Percentiles rank a stretch among this genome's conserved stretches.
Evolutionary conservation across 1,140 invertebrate genomes (phyloP).

Genomic region (Campodea augens): DNA sequence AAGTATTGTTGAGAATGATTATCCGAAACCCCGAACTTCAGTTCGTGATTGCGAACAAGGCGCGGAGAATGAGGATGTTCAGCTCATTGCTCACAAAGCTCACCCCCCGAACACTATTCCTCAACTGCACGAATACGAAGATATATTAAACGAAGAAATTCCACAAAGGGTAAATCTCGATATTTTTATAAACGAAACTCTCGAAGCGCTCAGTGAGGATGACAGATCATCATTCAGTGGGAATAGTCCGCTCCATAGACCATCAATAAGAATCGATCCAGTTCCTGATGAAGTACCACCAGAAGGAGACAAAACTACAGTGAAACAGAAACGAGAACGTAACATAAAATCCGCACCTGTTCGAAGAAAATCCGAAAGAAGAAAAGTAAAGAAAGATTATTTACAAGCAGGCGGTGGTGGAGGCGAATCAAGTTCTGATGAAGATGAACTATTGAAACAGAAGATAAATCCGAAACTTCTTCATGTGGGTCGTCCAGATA

Average conservation of each 20-base stretch:
- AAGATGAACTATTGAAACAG: background rate
- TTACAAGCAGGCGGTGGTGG: background rate
- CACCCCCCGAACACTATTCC: background rate
- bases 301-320: background rate
- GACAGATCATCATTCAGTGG: background rate
- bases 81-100: background rate
- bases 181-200: background rate
- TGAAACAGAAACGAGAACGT: background rate
- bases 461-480: background rate
- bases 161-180: background rate
- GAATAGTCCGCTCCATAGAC: background rate
- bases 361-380: background rate
- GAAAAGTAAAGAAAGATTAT: background rate
- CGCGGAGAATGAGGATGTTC: background rate
- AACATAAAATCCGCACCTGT: background rate
- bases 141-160: background rate
- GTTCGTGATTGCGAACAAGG: background rate
- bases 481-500: background rate
- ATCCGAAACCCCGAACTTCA: too few species aligned
- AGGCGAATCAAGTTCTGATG: background rate
- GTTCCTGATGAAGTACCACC: background rate
- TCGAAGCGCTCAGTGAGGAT: background rate
- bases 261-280: background rate
- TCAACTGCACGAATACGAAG: background rate
- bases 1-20: too few species aligned